Conservation (phyloP, 2,113 vertebrate genomes). For the Polypterus senegalus region DNA sequence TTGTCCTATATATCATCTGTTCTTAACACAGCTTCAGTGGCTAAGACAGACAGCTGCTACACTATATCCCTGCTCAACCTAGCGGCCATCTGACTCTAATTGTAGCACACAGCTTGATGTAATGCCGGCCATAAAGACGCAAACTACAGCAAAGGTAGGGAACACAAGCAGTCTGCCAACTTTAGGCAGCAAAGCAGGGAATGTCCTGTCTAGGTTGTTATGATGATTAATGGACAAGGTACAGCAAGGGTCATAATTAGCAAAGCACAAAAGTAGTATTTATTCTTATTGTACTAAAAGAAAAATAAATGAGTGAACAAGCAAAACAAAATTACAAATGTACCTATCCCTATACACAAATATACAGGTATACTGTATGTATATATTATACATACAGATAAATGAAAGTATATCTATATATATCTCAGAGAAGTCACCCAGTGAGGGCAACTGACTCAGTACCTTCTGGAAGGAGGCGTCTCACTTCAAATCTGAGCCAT, state of each 20-base stretch:
- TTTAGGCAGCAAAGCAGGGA: conserved; percentile 47
- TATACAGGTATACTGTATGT: too few relatives aligned
- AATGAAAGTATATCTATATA: too few relatives aligned
- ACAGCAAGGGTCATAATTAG: conserved; percentile 84
- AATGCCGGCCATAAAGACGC: conserved; percentile 53
- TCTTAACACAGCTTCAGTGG: conserved; percentile 42
- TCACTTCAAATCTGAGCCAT: too few relatives aligned
- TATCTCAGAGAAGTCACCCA: too few relatives aligned
- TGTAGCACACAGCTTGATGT: conserved; percentile 69
- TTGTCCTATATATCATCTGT: conserved; percentile 58
- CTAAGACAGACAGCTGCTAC: conserved; percentile 66
- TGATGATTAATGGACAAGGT: conserved; percentile 86
- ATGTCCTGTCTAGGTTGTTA: conserved; percentile 50
- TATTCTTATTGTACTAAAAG: too few relatives aligned
- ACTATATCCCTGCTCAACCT: conserved; percentile 59
- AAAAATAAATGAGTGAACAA: too few relatives aligned
- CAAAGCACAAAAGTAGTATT: conserved; percentile 57
- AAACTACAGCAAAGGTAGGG: conserved; percentile 62
- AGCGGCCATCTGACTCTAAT: conserved; percentile 72
- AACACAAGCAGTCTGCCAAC: conserved; percentile 59
- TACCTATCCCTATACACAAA: too few relatives aligned
- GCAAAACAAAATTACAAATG: too few relatives aligned
- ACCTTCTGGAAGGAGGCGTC: too few relatives aligned
- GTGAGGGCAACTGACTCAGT: too few relatives aligned
- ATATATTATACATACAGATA: too few relatives aligned